Conservation (phyloP, 2,797 vertebrate genomes). For the Diplodus sargus region DNA sequence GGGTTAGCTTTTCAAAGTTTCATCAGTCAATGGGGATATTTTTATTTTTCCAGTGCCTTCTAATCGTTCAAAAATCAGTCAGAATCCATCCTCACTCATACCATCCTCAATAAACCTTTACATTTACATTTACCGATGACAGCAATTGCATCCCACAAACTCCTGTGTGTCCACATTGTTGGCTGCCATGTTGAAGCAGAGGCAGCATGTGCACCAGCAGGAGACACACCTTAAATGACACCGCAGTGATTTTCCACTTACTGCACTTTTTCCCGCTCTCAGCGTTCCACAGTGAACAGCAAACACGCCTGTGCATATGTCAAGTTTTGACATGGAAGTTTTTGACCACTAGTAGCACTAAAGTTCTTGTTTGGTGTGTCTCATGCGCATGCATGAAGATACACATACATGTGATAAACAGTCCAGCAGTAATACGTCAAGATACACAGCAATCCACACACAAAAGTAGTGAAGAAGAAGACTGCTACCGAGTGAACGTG, state of each 20-base stretch:
- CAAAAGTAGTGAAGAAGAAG: too few relatives aligned
- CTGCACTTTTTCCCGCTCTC: conserved; percentile 43
- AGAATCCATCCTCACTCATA: neutral
- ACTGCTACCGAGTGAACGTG: too few relatives aligned
- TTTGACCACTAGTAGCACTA: too few relatives aligned
- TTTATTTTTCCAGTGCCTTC: neutral
- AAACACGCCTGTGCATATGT: conserved; percentile 32
- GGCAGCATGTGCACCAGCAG: conserved; percentile 7
- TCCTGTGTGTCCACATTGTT: conserved; percentile 1
- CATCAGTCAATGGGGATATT: neutral
- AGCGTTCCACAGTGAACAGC: conserved; percentile 16
- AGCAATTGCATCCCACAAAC: conserved; percentile 4
- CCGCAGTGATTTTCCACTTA: conserved; percentile 71
- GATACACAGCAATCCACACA: neutral
- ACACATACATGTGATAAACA: too few relatives aligned
- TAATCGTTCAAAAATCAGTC: neutral
- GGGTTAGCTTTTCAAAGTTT: neutral
- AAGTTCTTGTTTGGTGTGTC: neutral
- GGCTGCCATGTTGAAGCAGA: conserved; percentile 23
- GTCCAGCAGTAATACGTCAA: neutral
- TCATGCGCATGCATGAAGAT: neutral
- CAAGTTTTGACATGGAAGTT: neutral
- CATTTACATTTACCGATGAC: neutral
- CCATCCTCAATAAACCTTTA: neutral
- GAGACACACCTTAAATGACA: conserved; percentile 54